phyloP scores from a whole-genome alignment of 2,113 vertebrate genomes.

The Nothobranchius kuhntae region DNA sequence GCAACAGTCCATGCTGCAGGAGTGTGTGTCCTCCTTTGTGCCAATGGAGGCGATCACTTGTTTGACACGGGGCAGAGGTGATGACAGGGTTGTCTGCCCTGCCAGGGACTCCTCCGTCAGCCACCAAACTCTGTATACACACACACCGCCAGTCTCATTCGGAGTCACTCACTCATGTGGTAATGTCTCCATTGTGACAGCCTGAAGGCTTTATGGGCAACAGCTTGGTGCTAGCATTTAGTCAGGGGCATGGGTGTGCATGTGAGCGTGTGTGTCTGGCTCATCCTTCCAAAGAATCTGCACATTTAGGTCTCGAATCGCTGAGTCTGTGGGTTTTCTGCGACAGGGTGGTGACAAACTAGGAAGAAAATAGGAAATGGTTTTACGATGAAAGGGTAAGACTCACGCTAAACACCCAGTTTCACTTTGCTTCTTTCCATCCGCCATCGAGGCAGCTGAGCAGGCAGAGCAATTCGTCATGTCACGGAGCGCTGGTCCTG shows the following conservation, averaged over 20 bases:
- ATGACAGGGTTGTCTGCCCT: slow-evolving; percentile 75
- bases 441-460: slow-evolving; percentile 38
- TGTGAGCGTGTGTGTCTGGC: slow-evolving; percentile 37
- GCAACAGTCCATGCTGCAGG: slow-evolving; percentile 15
- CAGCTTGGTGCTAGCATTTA: slow-evolving; percentile 78
- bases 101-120: slow-evolving; percentile 51
- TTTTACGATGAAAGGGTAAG: slow-evolving; percentile 30
- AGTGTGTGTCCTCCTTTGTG: slow-evolving; percentile 34
- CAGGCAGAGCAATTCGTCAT: slow-evolving; percentile 76
- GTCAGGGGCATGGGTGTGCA: slow-evolving; percentile 60
- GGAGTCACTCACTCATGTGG: slow-evolving; percentile 80
- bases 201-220: slow-evolving; percentile 75
- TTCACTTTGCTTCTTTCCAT: slow-evolving; percentile 35
- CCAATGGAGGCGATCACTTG: slow-evolving; percentile 41
- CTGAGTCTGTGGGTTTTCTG: slow-evolving; percentile 24
- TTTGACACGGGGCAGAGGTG: slow-evolving; percentile 71
- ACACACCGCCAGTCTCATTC: slow-evolving; percentile 66
- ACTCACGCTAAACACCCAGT: slow-evolving; percentile 18
- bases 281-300: slow-evolving; percentile 50
- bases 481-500: slow-evolving; percentile 67
- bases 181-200: slow-evolving; percentile 81
- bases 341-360: slow-evolving; percentile 21
- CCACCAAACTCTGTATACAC: slow-evolving; percentile 62
- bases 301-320: slow-evolving; percentile 24
- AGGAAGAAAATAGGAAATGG: slow-evolving; percentile 11